Evolutionary conservation across 2,797 vertebrate species (phyloP).

Genomic region (Falco cherrug): DNA sequence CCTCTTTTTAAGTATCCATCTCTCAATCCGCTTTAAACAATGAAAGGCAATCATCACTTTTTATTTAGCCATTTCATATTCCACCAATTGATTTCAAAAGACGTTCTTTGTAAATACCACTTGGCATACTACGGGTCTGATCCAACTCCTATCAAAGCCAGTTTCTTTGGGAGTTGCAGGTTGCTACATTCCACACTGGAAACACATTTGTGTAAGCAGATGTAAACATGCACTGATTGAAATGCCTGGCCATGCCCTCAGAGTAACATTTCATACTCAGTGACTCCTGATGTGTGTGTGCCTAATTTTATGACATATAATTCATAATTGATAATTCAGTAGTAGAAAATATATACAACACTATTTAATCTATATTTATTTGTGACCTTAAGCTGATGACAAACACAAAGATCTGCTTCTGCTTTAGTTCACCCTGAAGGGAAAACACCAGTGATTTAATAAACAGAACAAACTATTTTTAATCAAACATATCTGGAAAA

Average conservation of each 20-base stretch:
- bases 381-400: neutral
- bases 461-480: constrained; percentile 41
- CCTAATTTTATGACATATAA: constrained; percentile 26
- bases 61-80: neutral
- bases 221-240: neutral
- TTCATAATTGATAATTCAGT: neutral
- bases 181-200: neutral
- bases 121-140: neutral
- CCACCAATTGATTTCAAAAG: neutral
- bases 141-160: neutral
- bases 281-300: neutral
- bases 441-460: constrained; percentile 18
- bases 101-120: neutral
- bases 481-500: neutral
- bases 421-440: neutral
- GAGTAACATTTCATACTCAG: neutral
- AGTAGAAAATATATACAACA: neutral
- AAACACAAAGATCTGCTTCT: neutral
- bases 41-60: neutral
- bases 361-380: neutral
- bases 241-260: neutral
- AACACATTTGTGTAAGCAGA: neutral
- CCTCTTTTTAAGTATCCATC: neutral
- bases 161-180: neutral
- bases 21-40: neutral